Base-by-base conservation (phyloP, 2,113 vertebrate genomes). In the Halcyon malimbica region DNA sequence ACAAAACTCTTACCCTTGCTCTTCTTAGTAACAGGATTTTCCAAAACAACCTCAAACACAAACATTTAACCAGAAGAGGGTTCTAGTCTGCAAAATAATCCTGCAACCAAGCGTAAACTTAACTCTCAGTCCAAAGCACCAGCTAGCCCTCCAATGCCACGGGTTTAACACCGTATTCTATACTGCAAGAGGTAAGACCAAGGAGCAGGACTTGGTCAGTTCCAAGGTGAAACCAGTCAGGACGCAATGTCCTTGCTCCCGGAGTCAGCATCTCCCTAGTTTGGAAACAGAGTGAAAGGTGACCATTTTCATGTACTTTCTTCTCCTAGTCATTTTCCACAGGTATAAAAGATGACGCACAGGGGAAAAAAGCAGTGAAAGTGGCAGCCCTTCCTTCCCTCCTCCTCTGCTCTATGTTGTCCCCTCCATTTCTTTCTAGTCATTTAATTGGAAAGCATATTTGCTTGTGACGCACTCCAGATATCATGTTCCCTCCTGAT, bases 401-500 rank as follows among this genome's bases (percentile, higher is more conserved):
- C 41, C 12, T 42, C 35, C 28, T 16, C 35, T 74, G 42, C 65
- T 51, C 35, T 71, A 0, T 51, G 41, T 42, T 44, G 50, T 56
- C 41, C 41, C 78, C 74, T 91, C 64, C 59, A 48, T 73, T 83
- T 85, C 69, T 79, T 85, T 89, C 81, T 84, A 50, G 63, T 75
- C 70, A 46, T 83, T 90, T 91, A 93, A 89, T 93, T 87, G 82
- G 89, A 79, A 94, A 94, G 81, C 67, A 41, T 94, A 92, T 93
- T 96, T 95, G 82, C 89, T 92, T 68, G 51, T 96, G 96, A 97
- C 78, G 90, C 92, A 93, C 87, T 85, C 86, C 42, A 54, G 90
- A 63, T 87, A 95, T 97, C 92, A 76, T 56, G 94, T 95, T 97
- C 90, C 85, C 73, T 82, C 75, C 87, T 94, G 95, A 84, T 92